Conservation (phyloP, 2,888 invertebrate genomes). For the Aproaerema taeniolella region DNA sequence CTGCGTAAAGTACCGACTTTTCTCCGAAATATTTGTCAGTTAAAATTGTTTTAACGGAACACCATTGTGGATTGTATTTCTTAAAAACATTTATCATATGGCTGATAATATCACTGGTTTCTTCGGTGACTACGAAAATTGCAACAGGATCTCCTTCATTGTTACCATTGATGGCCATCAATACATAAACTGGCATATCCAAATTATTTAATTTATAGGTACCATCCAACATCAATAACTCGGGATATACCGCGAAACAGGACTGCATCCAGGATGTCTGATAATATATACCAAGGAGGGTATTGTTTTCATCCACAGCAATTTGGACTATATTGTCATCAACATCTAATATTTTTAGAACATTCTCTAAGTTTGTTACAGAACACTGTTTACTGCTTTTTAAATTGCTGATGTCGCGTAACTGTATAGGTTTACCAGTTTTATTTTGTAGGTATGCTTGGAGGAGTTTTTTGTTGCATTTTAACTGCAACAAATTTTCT, state of each 20-base stretch:
- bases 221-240: constrained; percentile 5
- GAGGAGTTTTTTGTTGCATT: constrained; percentile 3
- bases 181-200: constrained; percentile 11
- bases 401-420: constrained; percentile 1
- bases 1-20: constrained; percentile 3
- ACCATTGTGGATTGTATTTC: constrained; percentile 3
- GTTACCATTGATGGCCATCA: constrained; percentile 10
- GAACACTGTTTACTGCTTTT: constrained; percentile 2
- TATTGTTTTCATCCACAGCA: constrained; percentile 7
- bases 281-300: constrained; percentile 5
- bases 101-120: constrained; percentile 9
- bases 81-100: constrained; percentile 6
- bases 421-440: background rate
- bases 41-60: constrained; percentile 1
- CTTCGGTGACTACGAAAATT: constrained; percentile 9
- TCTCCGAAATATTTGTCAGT: constrained; percentile 4
- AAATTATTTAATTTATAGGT: constrained; percentile 11
- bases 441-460: background rate
- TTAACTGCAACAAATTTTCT: constrained; percentile 1
- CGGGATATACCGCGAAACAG: constrained; percentile 5
- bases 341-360: constrained; percentile 6
- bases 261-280: constrained; percentile 1
- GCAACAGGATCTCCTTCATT: constrained; percentile 11
- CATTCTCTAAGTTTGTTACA: constrained; percentile 1
- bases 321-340: constrained; percentile 4